Evolutionary conservation across 2,113 vertebrate species (phyloP), one percentile per base, ranked within the genome.

Genomic region (Seriola aureovittata): DNA sequence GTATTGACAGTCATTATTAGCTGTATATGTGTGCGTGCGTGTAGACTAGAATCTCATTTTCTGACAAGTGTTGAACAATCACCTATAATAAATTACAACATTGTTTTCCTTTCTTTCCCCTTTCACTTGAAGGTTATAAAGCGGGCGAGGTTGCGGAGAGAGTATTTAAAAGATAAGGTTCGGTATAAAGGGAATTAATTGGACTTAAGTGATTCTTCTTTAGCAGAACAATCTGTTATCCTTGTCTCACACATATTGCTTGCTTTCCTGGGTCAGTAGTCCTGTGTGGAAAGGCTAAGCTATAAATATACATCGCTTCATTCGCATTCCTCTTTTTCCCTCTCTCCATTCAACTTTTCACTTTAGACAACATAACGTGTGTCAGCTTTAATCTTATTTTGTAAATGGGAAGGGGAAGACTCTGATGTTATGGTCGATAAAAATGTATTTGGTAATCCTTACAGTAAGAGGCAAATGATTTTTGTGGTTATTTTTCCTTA

Each of bases 211-310:
- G 65, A 63, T 54, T 83, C 25, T 62, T 34, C 48, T 36, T 58
- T 7, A 65, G 55, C 42, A 70, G 34, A 60, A 74, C 48, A 84
- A 79, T 69, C 55, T 75, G 75, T 88, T 74, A 55, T 89, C 29
- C n/a, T 80, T 44, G 76, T 57, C 68, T 16, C 29, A 8, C 63
- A 64, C 70, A 79, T 17, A 55, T 54, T 75, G 57, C 46, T 86
- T 69, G n/a, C 6, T 69, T 75, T 69, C 82, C 34, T 52, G 75
- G 73, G 78, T 86, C 65, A 81, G 46, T 40, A 29, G 44, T 81
- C 40, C 66, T 76, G 48, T 68, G 48, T 64, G 78, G 23, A 65
- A 60, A 23, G 52, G 67, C 74, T 66, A 13, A 67, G 59, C 67
- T 71, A 77, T 76, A 68, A 77, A 82, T 85, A 81, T 69, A 36